Conservation (phyloP, 2,797 vertebrate genomes). For the Chloroceryle amazona region DNA sequence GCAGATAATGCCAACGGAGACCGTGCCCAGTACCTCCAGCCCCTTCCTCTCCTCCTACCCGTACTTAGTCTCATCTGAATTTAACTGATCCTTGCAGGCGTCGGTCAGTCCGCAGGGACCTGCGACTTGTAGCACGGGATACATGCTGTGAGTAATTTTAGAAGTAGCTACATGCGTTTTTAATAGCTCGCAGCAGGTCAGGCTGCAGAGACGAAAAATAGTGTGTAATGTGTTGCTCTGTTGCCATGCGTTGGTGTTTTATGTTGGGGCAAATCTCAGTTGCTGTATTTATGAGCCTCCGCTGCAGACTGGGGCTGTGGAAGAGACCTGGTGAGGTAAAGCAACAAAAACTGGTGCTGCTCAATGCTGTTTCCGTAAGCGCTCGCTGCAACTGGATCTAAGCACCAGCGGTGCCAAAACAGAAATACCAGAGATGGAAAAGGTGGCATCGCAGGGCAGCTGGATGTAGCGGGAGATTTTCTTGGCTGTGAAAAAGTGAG, state of each 20-base stretch:
- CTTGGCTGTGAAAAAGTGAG: conserved; percentile 30
- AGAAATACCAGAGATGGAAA: neutral
- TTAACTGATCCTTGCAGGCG: neutral
- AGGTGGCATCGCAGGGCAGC: neutral
- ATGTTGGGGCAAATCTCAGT: neutral
- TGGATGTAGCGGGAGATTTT: neutral
- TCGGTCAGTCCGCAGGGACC: neutral
- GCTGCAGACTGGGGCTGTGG: neutral
- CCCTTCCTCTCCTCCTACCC: neutral
- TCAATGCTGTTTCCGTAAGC: rapidly evolving
- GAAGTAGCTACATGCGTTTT: neutral
- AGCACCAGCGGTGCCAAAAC: neutral
- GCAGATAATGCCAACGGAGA: neutral
- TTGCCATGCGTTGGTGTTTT: neutral
- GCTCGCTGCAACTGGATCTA: neutral
- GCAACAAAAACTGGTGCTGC: neutral
- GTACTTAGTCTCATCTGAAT: rapidly evolving
- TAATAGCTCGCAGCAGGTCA: neutral
- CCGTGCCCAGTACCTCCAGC: neutral
- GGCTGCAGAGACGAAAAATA: neutral
- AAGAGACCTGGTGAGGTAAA: neutral
- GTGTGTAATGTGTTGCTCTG: neutral
- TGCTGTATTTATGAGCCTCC: rapidly evolving
- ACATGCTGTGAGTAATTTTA: neutral
- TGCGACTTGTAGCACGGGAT: neutral